These are phyloP conservation scores for Chiridota heheva DNA, from an alignment of 35 echinoderm and acorn worm species.

Conservation along the genomic window DNA sequence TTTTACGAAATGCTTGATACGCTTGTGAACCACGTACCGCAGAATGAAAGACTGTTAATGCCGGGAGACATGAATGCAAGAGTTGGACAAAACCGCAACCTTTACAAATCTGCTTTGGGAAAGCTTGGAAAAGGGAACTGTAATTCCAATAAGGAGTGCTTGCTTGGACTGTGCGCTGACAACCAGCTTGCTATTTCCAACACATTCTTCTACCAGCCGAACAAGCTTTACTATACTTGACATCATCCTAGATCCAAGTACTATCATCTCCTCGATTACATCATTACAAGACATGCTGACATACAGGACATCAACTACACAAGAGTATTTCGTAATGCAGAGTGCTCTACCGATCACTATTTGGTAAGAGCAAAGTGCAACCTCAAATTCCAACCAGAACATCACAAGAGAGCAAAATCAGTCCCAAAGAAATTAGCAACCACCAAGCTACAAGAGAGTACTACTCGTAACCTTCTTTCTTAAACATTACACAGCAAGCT, in stretches of 20 bases:
- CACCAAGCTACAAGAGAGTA: background rate
- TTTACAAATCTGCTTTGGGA: background rate
- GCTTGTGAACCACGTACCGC: background rate
- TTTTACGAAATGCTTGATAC: constrained; percentile 11
- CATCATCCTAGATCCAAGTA: constrained; percentile 60
- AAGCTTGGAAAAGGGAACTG: constrained; percentile 51
- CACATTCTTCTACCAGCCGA: constrained; percentile 48
- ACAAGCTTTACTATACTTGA: constrained; percentile 63
- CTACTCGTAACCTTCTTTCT: background rate
- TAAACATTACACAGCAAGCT: background rate
- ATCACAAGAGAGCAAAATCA: constrained; percentile 30
- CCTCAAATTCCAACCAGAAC: constrained; percentile 20
- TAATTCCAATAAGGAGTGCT: constrained; percentile 55
- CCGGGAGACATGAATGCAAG: constrained; percentile 41
- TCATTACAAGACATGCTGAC: constrained; percentile 37
- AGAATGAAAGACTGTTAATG: constrained; percentile 1
- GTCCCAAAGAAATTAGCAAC: constrained; percentile 2
- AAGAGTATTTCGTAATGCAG: constrained; percentile 42
- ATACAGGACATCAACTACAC: constrained; percentile 24
- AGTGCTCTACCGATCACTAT: constrained; percentile 45
- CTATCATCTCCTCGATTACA: constrained; percentile 66
- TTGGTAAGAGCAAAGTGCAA: constrained; percentile 34
- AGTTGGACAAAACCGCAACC: background rate
- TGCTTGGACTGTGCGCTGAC: constrained; percentile 46
- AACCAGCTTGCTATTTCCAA: constrained; percentile 48